Evolutionary conservation across 1,140 invertebrate species (phyloP).

Genomic region (Cephus cinctus): DNA sequence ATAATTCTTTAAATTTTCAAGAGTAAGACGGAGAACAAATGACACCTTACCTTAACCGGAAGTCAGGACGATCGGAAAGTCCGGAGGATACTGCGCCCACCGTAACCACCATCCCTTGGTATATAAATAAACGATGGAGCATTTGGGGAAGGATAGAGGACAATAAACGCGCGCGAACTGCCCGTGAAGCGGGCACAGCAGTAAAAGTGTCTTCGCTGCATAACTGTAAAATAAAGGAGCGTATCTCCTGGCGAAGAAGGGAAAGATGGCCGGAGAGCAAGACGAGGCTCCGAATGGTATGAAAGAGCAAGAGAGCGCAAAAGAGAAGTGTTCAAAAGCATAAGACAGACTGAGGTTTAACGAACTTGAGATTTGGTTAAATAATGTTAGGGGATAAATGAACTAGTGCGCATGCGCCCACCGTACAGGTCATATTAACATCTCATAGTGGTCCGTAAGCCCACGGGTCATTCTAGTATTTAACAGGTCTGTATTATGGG

Average conservation of each 20-base stretch:
- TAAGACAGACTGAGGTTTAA: no score
- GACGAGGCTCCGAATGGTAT: not conserved
- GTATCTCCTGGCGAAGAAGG: slow-evolving; percentile 18
- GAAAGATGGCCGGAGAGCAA: slow-evolving; percentile 8
- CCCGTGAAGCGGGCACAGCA: slow-evolving; percentile 30
- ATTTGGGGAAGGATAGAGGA: slow-evolving; percentile 28
- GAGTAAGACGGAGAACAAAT: no score
- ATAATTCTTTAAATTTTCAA: no score
- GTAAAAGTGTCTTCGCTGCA: slow-evolving; percentile 47
- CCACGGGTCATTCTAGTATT: slow-evolving; percentile 37
- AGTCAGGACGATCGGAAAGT: not conserved
- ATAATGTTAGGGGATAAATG: no score
- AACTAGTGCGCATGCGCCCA: slow-evolving; percentile 11
- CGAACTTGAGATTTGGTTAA: no score
- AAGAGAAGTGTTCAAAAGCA: no score
- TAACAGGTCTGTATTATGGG: slow-evolving; percentile 35
- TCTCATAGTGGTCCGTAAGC: slow-evolving; percentile 33
- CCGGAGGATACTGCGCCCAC: not conserved
- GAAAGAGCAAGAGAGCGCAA: no score
- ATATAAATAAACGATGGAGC: slow-evolving; percentile 27
- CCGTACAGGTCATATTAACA: slow-evolving; percentile 34
- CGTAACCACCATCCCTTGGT: not conserved
- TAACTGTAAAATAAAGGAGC: slow-evolving; percentile 47
- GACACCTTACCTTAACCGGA: not conserved
- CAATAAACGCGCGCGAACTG: slow-evolving; percentile 38